phyloP scores from a whole-genome alignment of 2,113 vertebrate species.

The Mirounga angustirostris region DNA sequence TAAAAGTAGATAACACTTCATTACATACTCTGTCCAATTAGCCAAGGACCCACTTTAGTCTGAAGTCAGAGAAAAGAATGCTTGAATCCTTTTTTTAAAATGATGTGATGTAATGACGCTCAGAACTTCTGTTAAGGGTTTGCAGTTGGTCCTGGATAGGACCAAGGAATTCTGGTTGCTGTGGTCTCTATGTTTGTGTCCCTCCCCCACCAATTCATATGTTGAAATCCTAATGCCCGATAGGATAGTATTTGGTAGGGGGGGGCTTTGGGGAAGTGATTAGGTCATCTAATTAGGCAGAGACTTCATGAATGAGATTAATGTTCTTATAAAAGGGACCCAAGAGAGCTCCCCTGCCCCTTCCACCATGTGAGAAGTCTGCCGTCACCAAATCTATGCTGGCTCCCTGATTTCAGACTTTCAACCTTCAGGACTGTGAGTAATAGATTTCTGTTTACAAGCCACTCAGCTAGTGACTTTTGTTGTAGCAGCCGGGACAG shows the following conservation, averaged over 20 bases:
- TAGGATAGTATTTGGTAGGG: not conserved
- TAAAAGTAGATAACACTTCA: not conserved
- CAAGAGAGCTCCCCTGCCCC: not conserved
- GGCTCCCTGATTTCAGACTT: not conserved
- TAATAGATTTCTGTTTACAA: not conserved
- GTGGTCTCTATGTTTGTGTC: not conserved
- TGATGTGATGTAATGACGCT: not conserved
- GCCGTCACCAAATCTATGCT: not conserved
- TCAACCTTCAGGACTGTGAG: not conserved
- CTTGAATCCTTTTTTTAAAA: not conserved
- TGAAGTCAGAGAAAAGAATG: not conserved
- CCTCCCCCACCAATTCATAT: not conserved
- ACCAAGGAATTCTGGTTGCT: not conserved
- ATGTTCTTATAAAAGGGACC: not conserved
- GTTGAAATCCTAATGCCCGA: not conserved
- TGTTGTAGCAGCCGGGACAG: not conserved
- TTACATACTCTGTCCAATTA: not conserved
- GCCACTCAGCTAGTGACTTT: not conserved
- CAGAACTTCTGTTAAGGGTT: not conserved
- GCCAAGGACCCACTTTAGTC: not conserved
- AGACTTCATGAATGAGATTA: not conserved
- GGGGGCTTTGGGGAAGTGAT: not conserved
- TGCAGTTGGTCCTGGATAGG: not conserved
- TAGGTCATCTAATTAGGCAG: not conserved
- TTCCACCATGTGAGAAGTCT: not conserved